Base-by-base conservation (phyloP, 1,140 invertebrate genomes). In the Drosophila sp. region DNA sequence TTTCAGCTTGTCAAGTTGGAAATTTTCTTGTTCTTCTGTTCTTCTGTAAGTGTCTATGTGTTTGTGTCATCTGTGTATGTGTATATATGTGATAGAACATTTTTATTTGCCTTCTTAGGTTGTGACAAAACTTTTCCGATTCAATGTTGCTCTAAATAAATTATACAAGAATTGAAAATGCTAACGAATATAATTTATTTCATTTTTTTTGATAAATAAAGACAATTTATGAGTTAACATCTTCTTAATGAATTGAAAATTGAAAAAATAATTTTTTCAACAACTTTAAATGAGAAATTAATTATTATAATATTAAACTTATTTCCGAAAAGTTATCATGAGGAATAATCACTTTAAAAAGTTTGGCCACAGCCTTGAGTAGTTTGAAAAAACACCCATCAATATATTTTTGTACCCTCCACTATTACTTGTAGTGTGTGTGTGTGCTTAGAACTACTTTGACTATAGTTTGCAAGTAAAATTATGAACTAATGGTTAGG, bases 401-500 rank as follows among this genome's bases (percentile, higher is more conserved):
- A 2, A 29, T 29, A 29, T 29, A 6, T 6, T 5, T 6, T 29
- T 29, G 27, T 29, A 29, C 27, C 27, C 27, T 29, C 0, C 4
- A 29, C 27, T 5, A 29, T 41, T 2, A 16, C 16, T 14, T 32
- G 7, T n/a, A 6, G 18, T 45, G 41, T 45, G 27, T 45, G 43
- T 18, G 43, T 45, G 43, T 57, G 21, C 27, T 32, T 46, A 7
- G 56, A 14, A 43, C 11, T 32, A 50, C 38, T 65, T 13, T 16
- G 36, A 27, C 6, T 53, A 16, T 41, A 48, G 27, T 63, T 41
- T 53, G 61, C 25, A 65, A 56, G 27, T 46, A 16, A 63, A 63
- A 41, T 34, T 29, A 53, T 50, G 13, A 56, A 29, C 62, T 58
- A 67, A 67, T 66, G 41, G 7, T 53, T 36, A 36, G 14, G 27